Conservation (phyloP, 2,797 vertebrate species). For the Gallirallus australis region DNA sequence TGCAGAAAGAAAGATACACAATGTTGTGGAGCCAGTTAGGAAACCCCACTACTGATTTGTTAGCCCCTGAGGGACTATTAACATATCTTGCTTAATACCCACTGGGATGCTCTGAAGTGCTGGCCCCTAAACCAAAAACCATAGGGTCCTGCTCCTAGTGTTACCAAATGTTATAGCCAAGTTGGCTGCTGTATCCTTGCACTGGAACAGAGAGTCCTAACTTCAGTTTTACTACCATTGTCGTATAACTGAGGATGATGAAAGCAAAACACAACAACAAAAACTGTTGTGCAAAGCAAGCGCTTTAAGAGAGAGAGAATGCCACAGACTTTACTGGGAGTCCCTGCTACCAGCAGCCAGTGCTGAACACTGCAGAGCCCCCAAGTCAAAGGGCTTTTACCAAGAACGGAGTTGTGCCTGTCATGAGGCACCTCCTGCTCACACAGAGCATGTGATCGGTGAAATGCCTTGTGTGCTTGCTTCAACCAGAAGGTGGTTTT, state of each 20-base stretch:
- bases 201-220: not conserved
- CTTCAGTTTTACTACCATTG: not conserved
- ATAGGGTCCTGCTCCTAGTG: not conserved
- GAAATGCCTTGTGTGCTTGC: not conserved
- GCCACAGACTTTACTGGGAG: not conserved
- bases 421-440: not conserved
- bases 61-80: not conserved
- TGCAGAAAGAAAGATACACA: not conserved
- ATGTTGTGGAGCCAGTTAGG: not conserved
- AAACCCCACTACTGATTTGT: not conserved
- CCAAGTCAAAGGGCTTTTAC: not conserved
- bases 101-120: not conserved
- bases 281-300: not conserved
- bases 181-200: not conserved
- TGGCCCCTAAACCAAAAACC: not conserved
- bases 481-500: not conserved
- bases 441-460: rapidly evolving
- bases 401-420: not conserved
- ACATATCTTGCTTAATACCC: not conserved
- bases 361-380: not conserved
- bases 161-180: not conserved
- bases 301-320: not conserved
- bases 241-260: not conserved
- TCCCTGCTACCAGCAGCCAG: not conserved
- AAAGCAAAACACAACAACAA: not conserved